Base-by-base conservation (phyloP, 2,113 vertebrate species). In the Erpornis zantholeuca region DNA sequence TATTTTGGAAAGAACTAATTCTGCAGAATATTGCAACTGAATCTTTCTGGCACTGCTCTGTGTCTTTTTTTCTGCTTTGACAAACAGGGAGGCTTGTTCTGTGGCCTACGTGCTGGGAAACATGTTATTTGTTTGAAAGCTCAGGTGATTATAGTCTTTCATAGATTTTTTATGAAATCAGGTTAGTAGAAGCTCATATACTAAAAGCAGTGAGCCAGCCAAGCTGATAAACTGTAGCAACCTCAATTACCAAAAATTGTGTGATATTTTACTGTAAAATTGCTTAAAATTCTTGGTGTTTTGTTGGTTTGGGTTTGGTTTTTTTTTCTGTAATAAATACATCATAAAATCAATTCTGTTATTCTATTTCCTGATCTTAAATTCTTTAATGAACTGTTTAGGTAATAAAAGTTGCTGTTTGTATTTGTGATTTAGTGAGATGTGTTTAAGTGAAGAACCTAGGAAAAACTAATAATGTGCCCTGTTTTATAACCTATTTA, bases 111-210 rank as follows among this genome's bases (percentile, higher is more conserved):
- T 94, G 25, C 59, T 92, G 31, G 49, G 38, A 83, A 92, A 49
- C 17, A 71, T 68, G 29, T 68, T 88, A 60, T 44, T 94, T 82
- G 31, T 90, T 92, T 95, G 63, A 86, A 83, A 96, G 75, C 53
- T 68, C n/a, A 70, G 78, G 64, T 94, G 66, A 76, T 92, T 77
- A 69, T 76, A 63, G 53, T 60, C 35, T 31, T 69, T 31, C 10
- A 44, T 59, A 82, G 57, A 64, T 71, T 82, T 82, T 89, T 72
- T 82, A 72, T 76, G 57, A 82, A 75, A 86, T 68, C 31, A 53
- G 59, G 36, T 76, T 72, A 83, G 33, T 86, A 88, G 81, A 77
- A 47, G 56, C 29, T 77, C 28, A 52, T 45, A 42, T 35, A 73
- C 31, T 72, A 28, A 72, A 79, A 92, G 49, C 68, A 60, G 33